Evolutionary conservation across 1,140 invertebrate species (phyloP), one percentile per base, ranked within the genome.

Genomic region (Brachionus koreanus): DNA sequence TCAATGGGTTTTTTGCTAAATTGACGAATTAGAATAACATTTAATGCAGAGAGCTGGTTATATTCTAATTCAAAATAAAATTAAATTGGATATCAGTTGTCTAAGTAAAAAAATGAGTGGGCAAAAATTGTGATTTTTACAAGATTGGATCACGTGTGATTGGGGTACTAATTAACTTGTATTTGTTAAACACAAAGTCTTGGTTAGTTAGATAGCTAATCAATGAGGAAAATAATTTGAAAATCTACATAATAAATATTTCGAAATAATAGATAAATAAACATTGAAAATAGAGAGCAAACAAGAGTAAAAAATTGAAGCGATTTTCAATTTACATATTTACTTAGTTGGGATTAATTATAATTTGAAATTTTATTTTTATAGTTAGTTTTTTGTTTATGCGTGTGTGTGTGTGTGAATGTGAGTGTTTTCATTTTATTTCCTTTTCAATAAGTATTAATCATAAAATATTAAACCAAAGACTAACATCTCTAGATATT

Each of bases 181-280:
- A 16, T 57, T 57, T 57, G 49, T 23, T 57, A 1, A 10, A 13
- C 39, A 13, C 16, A 9, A 23, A 57, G 49, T 25, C n/a, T 16
- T 65, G 63, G 25, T 65, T 65, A 65, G 63, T 65, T 65, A 65
- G 63, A 65, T 65, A 65, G 63, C n/a, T 65, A 65, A 65, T 65
- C 63, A 65, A 65, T n/a, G 29, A 23, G 25, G 33, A 65, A 33
- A 65, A 37, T 33, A 37, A 65, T 33, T 37, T 13, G 29, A 65
- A 65, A 65, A 65, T 65, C 63, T 65, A 37, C 63, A 65, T 65
- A 65, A 65, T 65, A 37, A 65, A 65, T 37, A 65, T 65, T 57
- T 57, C 19, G 49, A 57, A 57, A 57, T 57, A 57, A 57, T 57
- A 57, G 49, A 57, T 57, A 57, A 57, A 57, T 57, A 16, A 57